Base-by-base conservation (phyloP, 2,797 vertebrate species). In the Aphelocoma californica region DNA sequence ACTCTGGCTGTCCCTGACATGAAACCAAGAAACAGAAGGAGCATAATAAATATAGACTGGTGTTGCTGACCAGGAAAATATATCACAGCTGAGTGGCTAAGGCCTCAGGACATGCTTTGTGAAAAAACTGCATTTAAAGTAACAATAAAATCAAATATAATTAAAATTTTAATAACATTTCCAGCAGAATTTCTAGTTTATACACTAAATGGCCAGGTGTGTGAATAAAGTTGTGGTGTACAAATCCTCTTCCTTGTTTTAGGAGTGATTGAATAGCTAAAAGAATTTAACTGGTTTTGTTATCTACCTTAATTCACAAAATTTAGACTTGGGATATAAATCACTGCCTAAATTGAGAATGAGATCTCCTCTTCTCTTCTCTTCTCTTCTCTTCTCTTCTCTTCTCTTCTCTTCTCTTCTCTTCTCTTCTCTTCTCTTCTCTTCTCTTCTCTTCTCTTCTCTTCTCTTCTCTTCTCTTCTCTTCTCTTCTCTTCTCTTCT, bases 21-120 rank as follows among this genome's bases (percentile, higher is more conserved):
- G 77, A 95, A 93, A 95, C 31, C 31, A 81, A 92, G 86, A 94
- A 83, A 71, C 58, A 91, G 56, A 64, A 96, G 50, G 71, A 86
- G 56, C 93, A 57, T 44, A 91, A 95, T 62, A 93, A 62, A 82
- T 48, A 86, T 5, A 88, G 28, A 16, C 65, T 87, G 58, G 56
- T 48, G 32, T 74, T 12, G 15, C 11, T 94, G 83, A 72, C 75
- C 42, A 57, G 45, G 36, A 92, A 96, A 84, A 40, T 64, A 75
- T 25, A 69, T 48, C 47, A 38, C 72, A 81, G 12, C 36, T 74
- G 32, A 64, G 12, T 85, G 51, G 32, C 5, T 0, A 50, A 94
- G 53, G 40, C 36, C 82, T 57, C 47, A 92, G 57, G 40, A 88
- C 56, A 48, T 17, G 77, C 28, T 36, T 1, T 26, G 7, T 69